Conservation (phyloP, 1,140 invertebrate genomes). For the Antheraea pernyi region DNA sequence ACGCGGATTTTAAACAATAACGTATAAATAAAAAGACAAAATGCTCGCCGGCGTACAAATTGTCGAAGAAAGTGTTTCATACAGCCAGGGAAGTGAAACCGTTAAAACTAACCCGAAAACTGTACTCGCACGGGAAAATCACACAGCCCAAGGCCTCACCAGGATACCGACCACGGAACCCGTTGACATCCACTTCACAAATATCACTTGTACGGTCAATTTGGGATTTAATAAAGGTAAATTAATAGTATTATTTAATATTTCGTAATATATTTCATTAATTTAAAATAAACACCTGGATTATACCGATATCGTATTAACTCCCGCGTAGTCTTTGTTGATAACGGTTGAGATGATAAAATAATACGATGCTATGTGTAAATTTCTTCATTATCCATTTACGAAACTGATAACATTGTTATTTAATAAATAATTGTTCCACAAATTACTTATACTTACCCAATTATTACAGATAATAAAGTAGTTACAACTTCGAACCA, state of each 20-base stretch:
- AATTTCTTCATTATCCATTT: slow-evolving; percentile 2
- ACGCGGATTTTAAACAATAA: slow-evolving; percentile 33
- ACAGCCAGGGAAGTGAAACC: slow-evolving; percentile 20
- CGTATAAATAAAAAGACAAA: slow-evolving; percentile 39
- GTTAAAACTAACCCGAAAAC: slow-evolving; percentile 8
- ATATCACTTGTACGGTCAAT: slow-evolving; percentile 84
- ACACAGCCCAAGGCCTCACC: slow-evolving; percentile 46
- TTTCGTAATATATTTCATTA: too few species aligned
- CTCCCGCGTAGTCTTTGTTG: background rate
- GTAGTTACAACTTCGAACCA: background rate
- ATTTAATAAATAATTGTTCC: slow-evolving; percentile 3
- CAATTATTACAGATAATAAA: background rate
- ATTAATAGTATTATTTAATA: background rate
- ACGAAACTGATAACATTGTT: slow-evolving; percentile 13
- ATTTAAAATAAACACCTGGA: background rate
- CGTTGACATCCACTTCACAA: slow-evolving; percentile 86
- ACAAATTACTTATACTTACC: background rate
- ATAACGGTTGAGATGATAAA: background rate
- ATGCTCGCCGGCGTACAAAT: slow-evolving; percentile 69
- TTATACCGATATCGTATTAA: background rate
- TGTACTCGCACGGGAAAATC: slow-evolving; percentile 4
- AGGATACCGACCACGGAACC: slow-evolving; percentile 77
- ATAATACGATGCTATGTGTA: background rate
- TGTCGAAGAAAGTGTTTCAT: slow-evolving; percentile 57
- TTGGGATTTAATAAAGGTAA: slow-evolving; percentile 85